Percentiles rank a stretch among this genome's conserved stretches.
These are phyloP conservation scores for Volucella zonaria DNA, from an alignment of 2,888 invertebrate genomes.

Conservation along the genomic window DNA sequence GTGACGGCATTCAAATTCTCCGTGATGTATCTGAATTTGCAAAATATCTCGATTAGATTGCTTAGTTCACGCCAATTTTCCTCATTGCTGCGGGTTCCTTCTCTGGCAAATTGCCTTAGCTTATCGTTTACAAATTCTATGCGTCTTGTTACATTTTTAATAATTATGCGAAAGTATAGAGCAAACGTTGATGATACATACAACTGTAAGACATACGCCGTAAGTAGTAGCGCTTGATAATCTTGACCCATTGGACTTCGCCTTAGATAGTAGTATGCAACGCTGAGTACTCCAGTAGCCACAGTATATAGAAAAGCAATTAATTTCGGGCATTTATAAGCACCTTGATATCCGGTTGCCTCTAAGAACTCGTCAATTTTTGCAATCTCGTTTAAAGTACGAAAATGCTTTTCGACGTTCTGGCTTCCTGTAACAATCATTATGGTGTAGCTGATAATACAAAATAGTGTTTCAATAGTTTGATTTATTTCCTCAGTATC, in stretches of 20 bases:
- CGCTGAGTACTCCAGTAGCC: conserved; percentile 72
- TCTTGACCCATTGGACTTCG: conserved; percentile 70
- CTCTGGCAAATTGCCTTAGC: conserved; percentile 74
- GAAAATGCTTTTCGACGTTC: conserved; percentile 76
- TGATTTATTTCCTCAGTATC: conserved; percentile 79
- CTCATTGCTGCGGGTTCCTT: conserved; percentile 55
- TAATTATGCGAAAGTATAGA: conserved; percentile 76
- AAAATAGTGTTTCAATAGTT: conserved; percentile 78
- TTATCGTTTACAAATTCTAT: conserved; percentile 77
- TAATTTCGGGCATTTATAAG: conserved; percentile 75
- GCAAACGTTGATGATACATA: conserved; percentile 76
- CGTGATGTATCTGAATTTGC: conserved; percentile 78
- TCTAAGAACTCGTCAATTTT: conserved; percentile 76
- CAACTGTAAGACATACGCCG: conserved; percentile 77
- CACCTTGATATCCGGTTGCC: conserved; percentile 72
- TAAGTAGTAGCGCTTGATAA: conserved; percentile 74
- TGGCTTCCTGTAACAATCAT: conserved; percentile 76
- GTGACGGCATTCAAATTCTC: conserved; percentile 77
- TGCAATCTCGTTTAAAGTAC: conserved; percentile 76
- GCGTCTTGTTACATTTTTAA: conserved; percentile 76
- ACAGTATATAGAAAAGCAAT: conserved; percentile 50
- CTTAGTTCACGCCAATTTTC: conserved; percentile 78
- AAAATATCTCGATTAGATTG: conserved; percentile 78
- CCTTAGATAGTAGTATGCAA: conserved; percentile 77
- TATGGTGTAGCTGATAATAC: conserved; percentile 77